A percentile compares a stretch with the other conserved stretches of the same genome.
phyloP scores from a whole-genome alignment of 2,113 vertebrate genomes.

The Bucco capensis region DNA sequence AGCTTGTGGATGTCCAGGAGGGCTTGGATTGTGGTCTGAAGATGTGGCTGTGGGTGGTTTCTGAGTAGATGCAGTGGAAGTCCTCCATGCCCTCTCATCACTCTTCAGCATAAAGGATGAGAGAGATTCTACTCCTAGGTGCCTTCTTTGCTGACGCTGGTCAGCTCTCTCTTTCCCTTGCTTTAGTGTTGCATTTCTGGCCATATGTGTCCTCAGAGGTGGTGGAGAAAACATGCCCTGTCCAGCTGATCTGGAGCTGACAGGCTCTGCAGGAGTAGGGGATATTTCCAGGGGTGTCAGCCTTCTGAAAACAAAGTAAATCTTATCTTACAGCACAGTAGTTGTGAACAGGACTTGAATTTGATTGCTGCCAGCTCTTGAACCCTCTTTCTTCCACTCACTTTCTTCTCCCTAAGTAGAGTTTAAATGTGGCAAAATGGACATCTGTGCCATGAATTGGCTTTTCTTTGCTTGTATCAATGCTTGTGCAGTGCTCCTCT shows the following conservation, averaged over 20 bases:
- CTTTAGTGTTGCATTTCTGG: rapidly evolving
- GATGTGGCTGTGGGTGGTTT: rapidly evolving
- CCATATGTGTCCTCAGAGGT: not conserved
- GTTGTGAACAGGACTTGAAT: not conserved
- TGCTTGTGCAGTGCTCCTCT: not conserved
- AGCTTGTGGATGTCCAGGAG: not conserved
- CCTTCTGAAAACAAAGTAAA: not conserved
- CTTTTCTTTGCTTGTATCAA: not conserved
- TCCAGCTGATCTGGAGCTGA: not conserved
- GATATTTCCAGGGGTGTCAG: not conserved
- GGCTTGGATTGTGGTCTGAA: not conserved
- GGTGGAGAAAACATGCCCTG: not conserved
- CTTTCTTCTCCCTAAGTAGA: not conserved
- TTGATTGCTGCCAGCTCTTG: not conserved
- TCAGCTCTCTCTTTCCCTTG: rapidly evolving
- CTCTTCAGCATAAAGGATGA: not conserved
- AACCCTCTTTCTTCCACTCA: not conserved
- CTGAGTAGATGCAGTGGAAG: not conserved
- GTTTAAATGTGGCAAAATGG: not conserved
- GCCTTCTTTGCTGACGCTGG: rapidly evolving
- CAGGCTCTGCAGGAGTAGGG: not conserved
- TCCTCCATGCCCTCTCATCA: not conserved
- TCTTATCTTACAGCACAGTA: not conserved
- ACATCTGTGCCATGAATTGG: rapidly evolving
- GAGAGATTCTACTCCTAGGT: not conserved